These are phyloP conservation scores for Callyntrura sp. DNA, from an alignment of 2,888 invertebrate species.

Conservation along the genomic window DNA sequence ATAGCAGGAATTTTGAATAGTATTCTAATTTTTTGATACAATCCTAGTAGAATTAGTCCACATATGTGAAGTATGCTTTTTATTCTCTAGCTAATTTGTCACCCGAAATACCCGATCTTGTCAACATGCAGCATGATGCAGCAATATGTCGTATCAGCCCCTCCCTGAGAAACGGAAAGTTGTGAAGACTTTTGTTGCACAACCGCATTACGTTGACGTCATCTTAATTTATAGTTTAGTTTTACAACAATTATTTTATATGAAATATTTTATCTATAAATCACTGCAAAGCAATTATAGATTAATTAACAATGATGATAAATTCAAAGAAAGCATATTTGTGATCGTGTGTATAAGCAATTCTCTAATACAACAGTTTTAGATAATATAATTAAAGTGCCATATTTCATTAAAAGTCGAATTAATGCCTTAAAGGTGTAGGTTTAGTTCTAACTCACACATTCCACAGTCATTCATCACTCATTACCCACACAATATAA, in stretches of 20 bases:
- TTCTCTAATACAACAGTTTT: too few species aligned
- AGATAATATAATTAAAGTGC: too few species aligned
- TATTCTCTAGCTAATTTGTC: slow-evolving; percentile 61
- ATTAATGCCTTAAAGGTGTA: too few species aligned
- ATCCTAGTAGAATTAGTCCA: background rate
- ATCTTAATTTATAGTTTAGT: background rate
- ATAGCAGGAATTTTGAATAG: background rate
- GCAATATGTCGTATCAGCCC: slow-evolving; percentile 11
- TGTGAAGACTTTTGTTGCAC: slow-evolving; percentile 27
- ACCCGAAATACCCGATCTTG: slow-evolving; percentile 78
- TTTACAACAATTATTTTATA: background rate
- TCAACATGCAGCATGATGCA: slow-evolving; percentile 45
- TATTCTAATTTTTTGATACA: background rate
- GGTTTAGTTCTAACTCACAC: too few species aligned
- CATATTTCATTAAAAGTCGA: too few species aligned
- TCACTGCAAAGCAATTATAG: background rate
- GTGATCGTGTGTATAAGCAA: too few species aligned
- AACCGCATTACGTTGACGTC: slow-evolving; percentile 23
- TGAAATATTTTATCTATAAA: background rate
- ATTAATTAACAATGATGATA: too few species aligned
- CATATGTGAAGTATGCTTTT: background rate
- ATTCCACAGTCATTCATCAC: too few species aligned
- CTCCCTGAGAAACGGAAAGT: background rate
- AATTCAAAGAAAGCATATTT: too few species aligned
- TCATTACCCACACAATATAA: too few species aligned